Base-by-base conservation (phyloP, 2,113 vertebrate genomes). In the Bucco capensis region DNA sequence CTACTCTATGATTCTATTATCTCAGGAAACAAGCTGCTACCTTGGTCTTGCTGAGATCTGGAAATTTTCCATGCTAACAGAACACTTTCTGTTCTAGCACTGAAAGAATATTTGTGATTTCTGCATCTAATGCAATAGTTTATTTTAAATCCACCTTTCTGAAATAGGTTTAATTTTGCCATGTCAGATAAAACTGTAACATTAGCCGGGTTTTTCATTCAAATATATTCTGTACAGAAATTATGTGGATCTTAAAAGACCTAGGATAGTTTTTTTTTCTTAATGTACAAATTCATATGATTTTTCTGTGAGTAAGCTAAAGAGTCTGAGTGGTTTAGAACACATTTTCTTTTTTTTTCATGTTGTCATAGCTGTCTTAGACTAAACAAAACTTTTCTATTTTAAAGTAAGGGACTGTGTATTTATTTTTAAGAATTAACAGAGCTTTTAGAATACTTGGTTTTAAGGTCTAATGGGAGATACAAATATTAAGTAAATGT, bases 381-480 rank as follows among this genome's bases (percentile, higher is more conserved):
- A 72, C 74, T 83, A 92, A 94, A 91, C 38, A 89, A 56, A 70
- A 56, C 2, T 14, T 5, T 24, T 76, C 27, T 60, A 22, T 78
- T 85, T 91, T 79, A 83, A 88, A 76, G 28, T 64, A 56, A 82
- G 50, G 71, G 25, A 49, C 11, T 38, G 35, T 28, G 15, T 30
- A 77, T 25, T 79, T 83, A 80, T 56, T 91, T 85, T 67, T 86
- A 91, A 83, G 24, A 73, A 89, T 67, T 83, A 88, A 71, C 37
- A 83, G 23, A 53, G 7, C 19, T 82, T 75, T 62, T 62, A 65
- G 19, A 61, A 31, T 78, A 86, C 75, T 89, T 80, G 10, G 1
- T 88, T 85, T 70, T 31, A 60, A 88, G 35, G 7, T 46, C 5
- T 74, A 57, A 51, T 30, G 16, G 5, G 28, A 83, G 19, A 83